Evolutionary conservation across 2,888 invertebrate species (phyloP), one percentile per base, ranked within the genome.

Genomic region (Latheticus oryzae): DNA sequence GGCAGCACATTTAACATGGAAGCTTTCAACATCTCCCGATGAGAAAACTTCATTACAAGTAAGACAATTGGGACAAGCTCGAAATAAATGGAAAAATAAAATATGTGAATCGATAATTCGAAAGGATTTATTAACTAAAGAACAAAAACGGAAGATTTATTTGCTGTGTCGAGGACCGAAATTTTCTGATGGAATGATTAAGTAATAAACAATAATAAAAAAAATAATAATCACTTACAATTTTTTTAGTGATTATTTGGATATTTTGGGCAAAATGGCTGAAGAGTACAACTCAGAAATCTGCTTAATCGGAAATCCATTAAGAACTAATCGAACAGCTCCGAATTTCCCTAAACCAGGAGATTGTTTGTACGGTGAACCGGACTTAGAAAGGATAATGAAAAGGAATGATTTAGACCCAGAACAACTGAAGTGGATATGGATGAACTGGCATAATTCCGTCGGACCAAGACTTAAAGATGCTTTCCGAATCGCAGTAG

Each of bases 391-490:
- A 38, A 78, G 78, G 7, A 66, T 88, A 30, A 86, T 88, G 84
- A 76, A 78, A 8, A 74, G 76, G 43, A 58, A 45, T 2, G 71
- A 74, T 62, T 55, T 75, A 11, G 71, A 60, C 57, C 43, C 70
- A 1, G 66, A 71, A 7, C 69, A 75, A 37, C 58, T 72, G 17
- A 65, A 66, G 59, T 85, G 85, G 83, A 78, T 84, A 0, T 91
- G 91, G 91, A 71, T 80, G 8, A 78, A 79, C 2, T 91, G 90
- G 89, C 80, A 89, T 60, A 80, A 87, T 60, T 82, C 79, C 7
- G 83, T 87, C 3, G 87, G 87, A 0, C 79, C 79, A 0, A 73
- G 78, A 1, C 83, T 88, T 74, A 84, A 79, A 54, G 68, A 78
- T 8, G 75, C 83, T 1, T 91, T 84, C 72, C 74, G 74, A 2